These are phyloP conservation scores for Tortrix viridana DNA, from an alignment of 2,888 invertebrate species.

Conservation along the genomic window DNA sequence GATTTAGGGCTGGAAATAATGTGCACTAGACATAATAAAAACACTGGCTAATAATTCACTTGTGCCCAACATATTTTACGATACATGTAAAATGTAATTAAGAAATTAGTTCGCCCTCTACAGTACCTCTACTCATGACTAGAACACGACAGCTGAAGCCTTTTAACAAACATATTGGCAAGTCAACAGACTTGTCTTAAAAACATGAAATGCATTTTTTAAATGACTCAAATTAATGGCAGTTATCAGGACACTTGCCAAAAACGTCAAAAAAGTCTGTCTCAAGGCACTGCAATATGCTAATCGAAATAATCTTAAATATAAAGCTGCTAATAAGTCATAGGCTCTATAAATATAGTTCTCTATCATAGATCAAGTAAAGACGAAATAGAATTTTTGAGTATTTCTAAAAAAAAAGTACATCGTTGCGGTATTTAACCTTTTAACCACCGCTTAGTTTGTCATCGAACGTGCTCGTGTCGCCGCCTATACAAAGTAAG, in stretches of 20 bases:
- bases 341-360: constrained; percentile 7
- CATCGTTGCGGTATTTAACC: too few species aligned
- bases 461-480: too few species aligned
- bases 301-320: constrained; percentile 4
- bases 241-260: background rate
- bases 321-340: constrained; percentile 1
- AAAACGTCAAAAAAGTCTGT: constrained; percentile 7
- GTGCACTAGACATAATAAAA: too few species aligned
- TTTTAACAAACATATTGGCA: background rate
- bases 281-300: constrained; percentile 25
- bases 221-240: constrained; percentile 14
- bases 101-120: constrained; percentile 1
- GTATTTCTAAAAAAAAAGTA: constrained; percentile 6
- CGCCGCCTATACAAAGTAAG: too few species aligned
- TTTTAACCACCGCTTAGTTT: too few species aligned
- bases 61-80: constrained; percentile 10
- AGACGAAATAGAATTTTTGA: background rate
- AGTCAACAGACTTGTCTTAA: background rate
- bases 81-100: background rate
- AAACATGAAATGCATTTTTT: constrained; percentile 9
- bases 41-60: constrained; percentile 6
- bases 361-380: background rate
- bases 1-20: too few species aligned
- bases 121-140: constrained; percentile 25
- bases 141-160: constrained; percentile 18